Evolutionary conservation across 2,888 invertebrate genomes (phyloP).

Genomic region (Pasiphila rectangulata): DNA sequence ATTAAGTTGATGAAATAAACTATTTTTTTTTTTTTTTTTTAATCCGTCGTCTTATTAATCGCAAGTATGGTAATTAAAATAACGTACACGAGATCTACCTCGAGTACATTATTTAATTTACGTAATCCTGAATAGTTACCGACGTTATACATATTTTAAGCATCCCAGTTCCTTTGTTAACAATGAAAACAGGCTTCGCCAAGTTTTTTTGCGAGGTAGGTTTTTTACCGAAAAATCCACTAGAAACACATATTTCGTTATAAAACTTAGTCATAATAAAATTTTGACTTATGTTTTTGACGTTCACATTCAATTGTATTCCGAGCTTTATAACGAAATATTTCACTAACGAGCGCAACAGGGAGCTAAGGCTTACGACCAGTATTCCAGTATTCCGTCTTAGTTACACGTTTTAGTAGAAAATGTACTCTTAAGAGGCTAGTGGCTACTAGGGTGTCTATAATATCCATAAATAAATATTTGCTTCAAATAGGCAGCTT

Average conservation of each 20-base stretch:
- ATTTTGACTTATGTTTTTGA: constrained; percentile 72
- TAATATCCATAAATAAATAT: too few species aligned
- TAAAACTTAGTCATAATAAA: constrained; percentile 54
- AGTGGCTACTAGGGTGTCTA: too few species aligned
- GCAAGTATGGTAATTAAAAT: too few species aligned
- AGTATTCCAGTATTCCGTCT: not conserved
- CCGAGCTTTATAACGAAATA: constrained; percentile 64
- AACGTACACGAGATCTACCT: too few species aligned
- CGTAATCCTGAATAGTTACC: too few species aligned
- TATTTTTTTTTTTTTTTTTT: too few species aligned
- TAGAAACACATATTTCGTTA: constrained; percentile 43
- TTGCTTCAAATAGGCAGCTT: too few species aligned
- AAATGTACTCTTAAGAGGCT: too few species aligned
- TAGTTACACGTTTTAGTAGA: not conserved
- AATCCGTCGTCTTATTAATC: too few species aligned
- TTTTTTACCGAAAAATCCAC: constrained; percentile 52
- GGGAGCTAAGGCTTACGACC: constrained; percentile 20
- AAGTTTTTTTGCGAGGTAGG: constrained; percentile 30
- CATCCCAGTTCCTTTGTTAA: not conserved
- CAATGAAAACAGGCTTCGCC: not conserved
- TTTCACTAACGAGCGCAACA: constrained; percentile 68
- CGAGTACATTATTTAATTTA: too few species aligned
- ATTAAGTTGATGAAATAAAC: too few species aligned
- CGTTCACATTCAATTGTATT: constrained; percentile 78
- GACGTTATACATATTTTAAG: too few species aligned